These are phyloP conservation scores for Pterobdella sp. DNA, from an alignment of 2,888 invertebrate genomes.

Conservation along the genomic window DNA sequence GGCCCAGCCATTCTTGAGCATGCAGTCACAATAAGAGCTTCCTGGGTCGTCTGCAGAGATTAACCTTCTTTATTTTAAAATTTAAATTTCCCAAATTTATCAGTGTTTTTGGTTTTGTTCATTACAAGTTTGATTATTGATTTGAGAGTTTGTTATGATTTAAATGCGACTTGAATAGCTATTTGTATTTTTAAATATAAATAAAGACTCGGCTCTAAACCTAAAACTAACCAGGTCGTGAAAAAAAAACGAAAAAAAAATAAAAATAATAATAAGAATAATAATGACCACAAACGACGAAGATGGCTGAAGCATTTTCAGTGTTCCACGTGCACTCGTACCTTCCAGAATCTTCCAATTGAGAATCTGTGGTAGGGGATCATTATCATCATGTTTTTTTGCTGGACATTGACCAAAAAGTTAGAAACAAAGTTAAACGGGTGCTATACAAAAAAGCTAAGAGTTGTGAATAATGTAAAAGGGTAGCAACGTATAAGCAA, in stretches of 20 bases:
- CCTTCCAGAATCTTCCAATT: neutral
- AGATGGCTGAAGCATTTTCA: neutral
- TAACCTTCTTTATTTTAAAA: neutral
- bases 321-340: neutral
- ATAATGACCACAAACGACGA: constrained; percentile 10
- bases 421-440: neutral
- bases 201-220: no score
- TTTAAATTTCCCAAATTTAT: neutral
- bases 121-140: no score
- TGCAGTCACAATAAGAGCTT: neutral
- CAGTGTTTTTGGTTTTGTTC: no score
- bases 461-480: no score
- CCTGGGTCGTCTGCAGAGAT: neutral
- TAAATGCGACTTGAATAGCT: no score
- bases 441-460: neutral
- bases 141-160: no score
- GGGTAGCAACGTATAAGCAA: no score
- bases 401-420: neutral
- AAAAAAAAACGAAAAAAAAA: no score
- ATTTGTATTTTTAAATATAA: no score
- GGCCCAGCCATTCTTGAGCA: neutral
- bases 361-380: neutral
- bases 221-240: no score
- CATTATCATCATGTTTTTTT: no score
- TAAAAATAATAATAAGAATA: no score